phyloP scores from a whole-genome alignment of 2,113 vertebrate species.

The Lutjanus erythropterus region DNA sequence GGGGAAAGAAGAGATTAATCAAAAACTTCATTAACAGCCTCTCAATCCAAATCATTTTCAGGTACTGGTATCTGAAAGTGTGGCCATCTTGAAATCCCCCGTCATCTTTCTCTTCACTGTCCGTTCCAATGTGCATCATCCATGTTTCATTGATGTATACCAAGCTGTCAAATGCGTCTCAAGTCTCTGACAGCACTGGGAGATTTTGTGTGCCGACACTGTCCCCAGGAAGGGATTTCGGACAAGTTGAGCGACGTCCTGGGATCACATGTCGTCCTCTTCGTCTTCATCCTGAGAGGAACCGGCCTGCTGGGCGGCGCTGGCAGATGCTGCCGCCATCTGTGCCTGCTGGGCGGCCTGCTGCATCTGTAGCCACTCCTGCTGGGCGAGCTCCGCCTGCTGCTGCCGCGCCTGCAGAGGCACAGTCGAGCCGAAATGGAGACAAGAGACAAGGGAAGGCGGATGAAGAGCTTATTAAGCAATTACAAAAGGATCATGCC shows the following conservation, averaged over 20 bases:
- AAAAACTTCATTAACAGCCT: slow-evolving; percentile 53
- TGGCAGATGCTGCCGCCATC: slow-evolving; percentile 94
- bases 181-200: slow-evolving; percentile 47
- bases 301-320: slow-evolving; percentile 92
- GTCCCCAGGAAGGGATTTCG: slow-evolving; percentile 35
- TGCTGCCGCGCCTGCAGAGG: slow-evolving; percentile 94
- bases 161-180: slow-evolving; percentile 39
- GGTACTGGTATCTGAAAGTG: slow-evolving; percentile 48
- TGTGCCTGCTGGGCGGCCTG: slow-evolving; percentile 98
- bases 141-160: slow-evolving; percentile 26
- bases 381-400: slow-evolving; percentile 97
- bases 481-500: background rate
- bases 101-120: slow-evolving; percentile 45
- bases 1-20: slow-evolving; percentile 15
- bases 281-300: slow-evolving; percentile 99
- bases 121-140: slow-evolving; percentile 54
- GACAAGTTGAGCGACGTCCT: slow-evolving; percentile 68
- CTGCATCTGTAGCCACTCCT: slow-evolving; percentile 99
- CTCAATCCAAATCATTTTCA: slow-evolving; percentile 56
- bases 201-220: background rate
- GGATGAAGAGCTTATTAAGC: background rate
- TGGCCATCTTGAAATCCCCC: slow-evolving; percentile 33
- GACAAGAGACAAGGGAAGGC: background rate
- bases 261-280: slow-evolving; percentile 96
- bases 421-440: background rate